Base-by-base conservation (phyloP, 2,888 invertebrate genomes). In the Hoplodrina blanda region DNA sequence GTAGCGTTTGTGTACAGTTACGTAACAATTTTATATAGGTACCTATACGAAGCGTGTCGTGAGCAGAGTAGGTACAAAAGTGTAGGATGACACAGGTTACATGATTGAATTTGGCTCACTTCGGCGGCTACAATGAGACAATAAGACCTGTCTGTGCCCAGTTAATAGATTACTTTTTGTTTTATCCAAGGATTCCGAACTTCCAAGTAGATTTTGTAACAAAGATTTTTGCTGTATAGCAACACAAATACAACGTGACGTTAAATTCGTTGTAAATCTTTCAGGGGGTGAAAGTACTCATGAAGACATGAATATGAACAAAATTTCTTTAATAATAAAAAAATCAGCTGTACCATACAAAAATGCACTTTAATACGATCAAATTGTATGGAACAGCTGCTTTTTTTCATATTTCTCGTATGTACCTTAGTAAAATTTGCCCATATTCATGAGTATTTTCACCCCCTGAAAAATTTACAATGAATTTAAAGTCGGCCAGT, bases 1-100 rank as follows among this genome's bases (percentile, higher is more conserved):
- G 69, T 44, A 63, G 62, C 66, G 63, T 72, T 73, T 70, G 60
- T 78, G 50, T 78, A 81, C 83, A 76, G 82, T 76, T 82, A 78
- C 59, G 54, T 72, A 80, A 82, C 59, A 68, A 61, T 78, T 65
- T 60, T 78, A 67, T 73, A 33, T 75, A 64, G 30, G 68, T 33
- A 49, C 46, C 65, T 73, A 33, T 75, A 64, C 37, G 68, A 41
- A 49, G 52, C 68, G 53, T 37, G 37, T 54, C 69, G 73, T 73
- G 73, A 80, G 57, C 61, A n/a, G 72, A 50, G 66, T n/a, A n/a
- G n/a, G n/a, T 69, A 68, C 60, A 55, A 67, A 78, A 70, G 54
- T 68, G 49, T 72, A 55, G 61, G 66, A 74, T 73, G 78, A 71
- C 74, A 68, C 70, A 73, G 66, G 73, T 69, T 55, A 69, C 55